Percentiles rank a stretch among this genome's conserved stretches.
Evolutionary conservation across 1,140 invertebrate genomes (phyloP).

Genomic region (Scaptomyza graminum): DNA sequence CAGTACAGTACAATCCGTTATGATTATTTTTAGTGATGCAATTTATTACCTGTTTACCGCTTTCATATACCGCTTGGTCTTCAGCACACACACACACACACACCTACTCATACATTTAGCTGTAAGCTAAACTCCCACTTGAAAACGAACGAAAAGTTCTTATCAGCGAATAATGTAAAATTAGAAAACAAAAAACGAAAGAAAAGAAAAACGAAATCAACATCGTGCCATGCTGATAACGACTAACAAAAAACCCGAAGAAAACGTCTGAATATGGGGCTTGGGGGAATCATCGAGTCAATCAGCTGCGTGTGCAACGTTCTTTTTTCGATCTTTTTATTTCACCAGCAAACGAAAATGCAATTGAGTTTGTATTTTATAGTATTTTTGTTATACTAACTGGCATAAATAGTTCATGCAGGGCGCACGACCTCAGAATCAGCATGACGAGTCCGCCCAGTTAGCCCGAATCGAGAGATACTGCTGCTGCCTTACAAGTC

Average conservation of each 20-base stretch:
- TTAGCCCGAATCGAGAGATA: constrained; percentile 1
- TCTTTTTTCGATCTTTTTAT: constrained; percentile 39
- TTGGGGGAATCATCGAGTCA: constrained; percentile 13
- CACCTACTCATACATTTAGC: neutral
- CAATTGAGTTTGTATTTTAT: constrained; percentile 16
- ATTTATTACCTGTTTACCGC: neutral
- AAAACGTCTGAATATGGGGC: constrained; percentile 36
- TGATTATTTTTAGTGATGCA: neutral
- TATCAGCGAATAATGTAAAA: constrained; percentile 70
- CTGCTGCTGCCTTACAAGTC: constrained; percentile 1
- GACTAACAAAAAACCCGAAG: constrained; percentile 29
- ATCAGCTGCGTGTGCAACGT: constrained; percentile 36
- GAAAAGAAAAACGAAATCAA: constrained; percentile 18
- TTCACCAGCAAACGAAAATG: constrained; percentile 26
- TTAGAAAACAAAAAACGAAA: constrained; percentile 64
- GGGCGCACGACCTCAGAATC: constrained; percentile 33
- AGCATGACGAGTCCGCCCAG: constrained; percentile 14
- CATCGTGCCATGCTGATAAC: constrained; percentile 54
- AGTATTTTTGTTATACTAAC: constrained; percentile 12
- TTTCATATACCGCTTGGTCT: constrained; percentile 18
- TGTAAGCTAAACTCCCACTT: constrained; percentile 67
- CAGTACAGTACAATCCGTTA: too few relatives aligned
- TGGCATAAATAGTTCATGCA: constrained; percentile 36
- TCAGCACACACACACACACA: neutral
- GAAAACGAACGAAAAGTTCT: constrained; percentile 67